Base-by-base conservation (phyloP, 2,888 invertebrate genomes). In the Tortrix viridana region DNA sequence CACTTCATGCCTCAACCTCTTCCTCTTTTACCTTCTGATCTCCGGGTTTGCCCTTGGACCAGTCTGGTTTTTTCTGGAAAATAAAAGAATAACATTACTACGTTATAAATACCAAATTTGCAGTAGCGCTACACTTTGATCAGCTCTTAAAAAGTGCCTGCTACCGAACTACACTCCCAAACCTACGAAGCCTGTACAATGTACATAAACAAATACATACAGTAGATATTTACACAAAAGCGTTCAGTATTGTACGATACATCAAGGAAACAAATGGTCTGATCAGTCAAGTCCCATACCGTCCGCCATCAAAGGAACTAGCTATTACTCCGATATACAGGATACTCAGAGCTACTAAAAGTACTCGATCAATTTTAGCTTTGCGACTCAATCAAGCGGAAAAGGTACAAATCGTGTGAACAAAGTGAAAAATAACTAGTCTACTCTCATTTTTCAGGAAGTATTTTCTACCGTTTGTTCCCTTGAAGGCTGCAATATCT, bases 1-100 rank as follows among this genome's bases (percentile, higher is more conserved):
- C 84, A 84, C 83, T 89, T 96, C 95, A 96, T 95, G 96, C 96
- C 93, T 97, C 96, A 89, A 95, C 95, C 88, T 94, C 94, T 90
- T 94, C 95, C 91, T 95, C 95, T 91, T 96, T 97, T 93, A 96
- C 96, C 94, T 96, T 96, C 95, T 97, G 96, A 92, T 97, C 97
- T 84, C 96, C 96, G 86, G 95, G 95, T 88, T 97, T 97, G 93
- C 94, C 94, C 95, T 97, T 97, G 88, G 97, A 97, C 97, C 97
- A 97, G 93, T 97, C 97, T 81, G 97, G 97, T 93, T 97, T 97
- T 94, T 97, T 97, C 97, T 97, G 96, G 82, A 94, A 94, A 92
- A 81, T 79, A 74, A 69, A 79, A 72, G 74, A 70, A 74, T 22
- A 56, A 75, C 66, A 70, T 59, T 20, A 65, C 18, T 41, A 23